These are phyloP conservation scores for Eurois occulta DNA, from an alignment of 2,888 invertebrate species.

Conservation along the genomic window DNA sequence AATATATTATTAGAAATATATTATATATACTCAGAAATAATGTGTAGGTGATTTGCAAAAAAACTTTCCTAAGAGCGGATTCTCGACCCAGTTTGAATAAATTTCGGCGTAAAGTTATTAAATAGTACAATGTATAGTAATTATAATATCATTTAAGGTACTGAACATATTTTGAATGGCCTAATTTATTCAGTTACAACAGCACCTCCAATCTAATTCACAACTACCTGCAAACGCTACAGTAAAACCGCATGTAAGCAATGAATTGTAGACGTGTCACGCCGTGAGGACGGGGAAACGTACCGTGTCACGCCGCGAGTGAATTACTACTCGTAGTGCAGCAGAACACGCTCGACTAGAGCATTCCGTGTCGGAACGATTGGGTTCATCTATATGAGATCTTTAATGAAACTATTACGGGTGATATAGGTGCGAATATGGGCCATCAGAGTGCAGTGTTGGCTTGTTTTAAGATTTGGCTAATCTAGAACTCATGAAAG, in stretches of 20 bases:
- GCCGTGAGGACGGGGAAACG: conserved; percentile 37
- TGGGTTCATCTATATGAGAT: conserved; percentile 32
- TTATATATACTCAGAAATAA: too few relatives aligned
- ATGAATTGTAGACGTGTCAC: conserved; percentile 45
- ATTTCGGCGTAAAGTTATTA: not conserved
- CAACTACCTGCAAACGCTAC: conserved; percentile 16
- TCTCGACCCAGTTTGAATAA: not conserved
- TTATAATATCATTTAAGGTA: not conserved
- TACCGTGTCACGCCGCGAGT: conserved; percentile 41
- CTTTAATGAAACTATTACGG: conserved; percentile 34
- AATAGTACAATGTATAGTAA: not conserved
- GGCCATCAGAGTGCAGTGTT: not conserved
- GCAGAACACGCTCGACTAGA: conserved; percentile 10
- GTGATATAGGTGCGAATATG: not conserved
- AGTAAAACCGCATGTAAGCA: conserved; percentile 41
- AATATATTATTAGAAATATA: too few relatives aligned
- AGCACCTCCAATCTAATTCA: conserved; percentile 25
- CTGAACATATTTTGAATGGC: not conserved
- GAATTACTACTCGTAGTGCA: conserved; percentile 31
- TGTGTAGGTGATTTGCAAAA: not conserved
- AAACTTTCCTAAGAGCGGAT: not conserved
- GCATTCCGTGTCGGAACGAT: conserved; percentile 31
- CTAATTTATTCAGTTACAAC: not conserved
- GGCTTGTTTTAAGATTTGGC: not conserved
- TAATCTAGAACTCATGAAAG: not conserved